Evolutionary conservation across 2,797 vertebrate genomes (phyloP).

Genomic region (Betta splendens): DNA sequence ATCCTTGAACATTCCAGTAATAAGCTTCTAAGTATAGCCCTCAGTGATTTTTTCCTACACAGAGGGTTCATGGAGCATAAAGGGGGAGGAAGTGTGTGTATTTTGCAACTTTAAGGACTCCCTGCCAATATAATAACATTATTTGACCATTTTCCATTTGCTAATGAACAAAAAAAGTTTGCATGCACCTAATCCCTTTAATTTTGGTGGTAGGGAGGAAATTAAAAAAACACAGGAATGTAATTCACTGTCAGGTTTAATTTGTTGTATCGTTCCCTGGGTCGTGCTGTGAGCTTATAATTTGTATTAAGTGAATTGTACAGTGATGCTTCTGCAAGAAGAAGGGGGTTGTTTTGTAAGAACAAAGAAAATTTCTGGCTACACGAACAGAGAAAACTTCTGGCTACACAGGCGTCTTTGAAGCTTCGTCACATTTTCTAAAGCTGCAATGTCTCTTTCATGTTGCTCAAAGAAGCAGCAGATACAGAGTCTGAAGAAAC

Average conservation of each 20-base stretch:
- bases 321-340: conserved; percentile 44
- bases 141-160: conserved; percentile 18
- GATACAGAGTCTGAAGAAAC: conserved; percentile 49
- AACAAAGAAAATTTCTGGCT: conserved; percentile 55
- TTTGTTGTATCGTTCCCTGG: conserved; percentile 27
- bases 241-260: conserved; percentile 38
- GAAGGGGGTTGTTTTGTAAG: conserved; percentile 45
- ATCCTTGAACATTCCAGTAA: conserved; percentile 40
- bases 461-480: conserved; percentile 51
- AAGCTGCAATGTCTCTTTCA: conserved; percentile 56
- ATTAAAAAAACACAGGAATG: conserved; percentile 29
- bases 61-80: conserved; percentile 24
- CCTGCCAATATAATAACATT: conserved; percentile 18
- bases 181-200: conserved; percentile 44
- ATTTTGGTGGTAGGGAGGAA: conserved; percentile 33
- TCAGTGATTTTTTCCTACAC: conserved; percentile 25
- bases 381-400: conserved; percentile 53
- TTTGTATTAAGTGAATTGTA: conserved; percentile 60
- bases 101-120: conserved; percentile 40
- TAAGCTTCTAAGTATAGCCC: conserved; percentile 45
- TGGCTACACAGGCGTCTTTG: conserved; percentile 58
- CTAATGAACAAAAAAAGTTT: conserved; percentile 62
- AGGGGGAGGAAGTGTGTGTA: conserved; percentile 6
- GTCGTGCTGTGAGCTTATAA: conserved; percentile 45
- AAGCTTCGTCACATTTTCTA: conserved; percentile 49